Base-by-base conservation (phyloP, 64 coral and sea anemone species). In the Pocillopora verrucosa region DNA sequence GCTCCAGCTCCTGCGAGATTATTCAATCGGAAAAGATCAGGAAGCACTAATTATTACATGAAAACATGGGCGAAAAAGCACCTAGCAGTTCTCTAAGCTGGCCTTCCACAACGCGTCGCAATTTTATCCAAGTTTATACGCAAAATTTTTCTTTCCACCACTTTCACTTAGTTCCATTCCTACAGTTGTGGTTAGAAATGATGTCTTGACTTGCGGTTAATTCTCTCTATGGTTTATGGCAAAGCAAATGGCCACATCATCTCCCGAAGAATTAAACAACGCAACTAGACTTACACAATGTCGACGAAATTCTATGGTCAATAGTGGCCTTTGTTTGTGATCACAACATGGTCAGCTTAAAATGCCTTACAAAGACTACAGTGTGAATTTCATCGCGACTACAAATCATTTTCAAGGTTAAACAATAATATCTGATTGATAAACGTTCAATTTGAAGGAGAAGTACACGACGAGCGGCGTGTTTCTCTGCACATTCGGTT, bases 1-100 rank as follows among this genome's bases (percentile, higher is more conserved):
- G 82, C 26, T 85, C 82, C 22, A 85, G 38, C 36, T 85, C 82
- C 82, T 85, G 22, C 7, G 36, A 19, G 41, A 64, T 17, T 34
- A 36, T 51, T 51, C 5, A 67, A 67, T 30, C 67, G n/a, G 20
- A 70, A 70, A 20, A 70, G 11, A 30, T 11, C 22, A n/a, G 22
- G 67, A 70, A 20, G 12, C 64, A 67, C 14, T 16, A 20, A 70
- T 11, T 20, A 26, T 11, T n/a, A 11, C 22, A 24, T 10, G 25
- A 30, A 1, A 10, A 24, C 67, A 25, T n/a, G 7, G 67, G n/a
- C 25, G 67, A 25, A 24, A 70, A 70, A 24, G 22, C 11, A 1
- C 20, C n/a, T 10, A 4, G 41, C 41, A 51, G 41, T 51, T 51
- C 41, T 51, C 41, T 0, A 51, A 51, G 41, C 41, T 51, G 41